Percentiles rank a stretch among this genome's conserved stretches.
Evolutionary conservation across 2,113 vertebrate genomes (phyloP).

Genomic region (Megaptera novaeangliae): DNA sequence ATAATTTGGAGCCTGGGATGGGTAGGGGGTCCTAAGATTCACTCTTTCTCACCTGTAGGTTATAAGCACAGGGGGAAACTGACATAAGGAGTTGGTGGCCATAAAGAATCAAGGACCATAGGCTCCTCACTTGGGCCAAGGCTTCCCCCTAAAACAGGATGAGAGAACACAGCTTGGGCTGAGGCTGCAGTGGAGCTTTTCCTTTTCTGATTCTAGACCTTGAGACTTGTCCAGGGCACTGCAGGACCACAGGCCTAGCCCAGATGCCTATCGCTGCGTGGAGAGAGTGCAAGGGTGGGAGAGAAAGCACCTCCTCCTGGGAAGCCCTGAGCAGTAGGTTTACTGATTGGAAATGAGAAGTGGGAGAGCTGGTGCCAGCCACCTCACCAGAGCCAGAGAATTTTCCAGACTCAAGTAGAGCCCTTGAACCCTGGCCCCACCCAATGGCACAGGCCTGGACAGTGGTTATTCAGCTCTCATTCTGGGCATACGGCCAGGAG

Average conservation of each 20-base stretch:
- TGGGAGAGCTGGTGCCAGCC: neutral
- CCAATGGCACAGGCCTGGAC: neutral
- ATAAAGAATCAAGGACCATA: neutral
- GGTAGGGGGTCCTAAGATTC: neutral
- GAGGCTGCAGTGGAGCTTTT: neutral
- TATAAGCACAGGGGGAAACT: neutral
- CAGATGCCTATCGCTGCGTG: accelerated
- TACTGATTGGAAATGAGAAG: neutral
- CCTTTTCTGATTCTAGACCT: neutral
- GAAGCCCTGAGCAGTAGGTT: neutral
- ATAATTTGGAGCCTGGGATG: neutral
- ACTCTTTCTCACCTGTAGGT: neutral
- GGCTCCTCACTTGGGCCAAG: neutral
- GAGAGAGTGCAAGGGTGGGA: neutral
- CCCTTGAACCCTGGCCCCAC: neutral
- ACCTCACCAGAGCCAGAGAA: neutral
- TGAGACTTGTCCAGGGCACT: neutral
- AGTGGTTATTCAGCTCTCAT: neutral
- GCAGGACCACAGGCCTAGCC: neutral
- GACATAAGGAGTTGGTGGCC: neutral
- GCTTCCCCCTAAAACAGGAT: neutral
- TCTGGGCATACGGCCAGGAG: accelerated
- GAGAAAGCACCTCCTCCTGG: neutral
- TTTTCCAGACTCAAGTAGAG: neutral
- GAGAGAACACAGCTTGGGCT: neutral